Conservation (phyloP, 2,888 invertebrate species). For the Lasioglossum oenotherae region DNA sequence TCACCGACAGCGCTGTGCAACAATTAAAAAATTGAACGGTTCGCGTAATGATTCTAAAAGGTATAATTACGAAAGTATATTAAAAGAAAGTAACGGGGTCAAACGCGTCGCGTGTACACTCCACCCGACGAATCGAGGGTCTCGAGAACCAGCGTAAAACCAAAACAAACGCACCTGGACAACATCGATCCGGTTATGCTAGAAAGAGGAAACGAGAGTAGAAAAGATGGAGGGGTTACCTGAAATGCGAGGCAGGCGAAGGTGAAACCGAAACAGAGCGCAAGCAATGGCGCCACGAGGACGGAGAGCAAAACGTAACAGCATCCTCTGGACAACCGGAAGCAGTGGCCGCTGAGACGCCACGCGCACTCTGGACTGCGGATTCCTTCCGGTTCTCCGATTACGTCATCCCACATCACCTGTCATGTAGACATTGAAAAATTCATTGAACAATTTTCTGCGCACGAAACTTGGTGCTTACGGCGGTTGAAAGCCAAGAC, state of each 20-base stretch:
- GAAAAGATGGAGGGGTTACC: conserved; percentile 82
- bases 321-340: conserved; percentile 87
- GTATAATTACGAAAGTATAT: not conserved
- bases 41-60: not conserved
- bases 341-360: conserved; percentile 88
- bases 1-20: not conserved
- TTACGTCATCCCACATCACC: conserved; percentile 90
- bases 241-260: conserved; percentile 90
- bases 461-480: too few relatives aligned
- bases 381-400: conserved; percentile 90
- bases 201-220: conserved; percentile 33
- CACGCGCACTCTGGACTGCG: conserved; percentile 90
- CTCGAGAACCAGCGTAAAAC: not conserved
- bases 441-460: not conserved
- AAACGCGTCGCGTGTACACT: not conserved
- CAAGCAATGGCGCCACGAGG: conserved; percentile 88
- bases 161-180: conserved; percentile 18
- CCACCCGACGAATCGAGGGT: not conserved
- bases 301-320: conserved; percentile 90
- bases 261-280: conserved; percentile 88
- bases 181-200: conserved; percentile 26
- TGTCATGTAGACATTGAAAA: conserved; percentile 72
- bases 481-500: not conserved
- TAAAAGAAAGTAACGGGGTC: not conserved
- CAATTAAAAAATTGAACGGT: not conserved